Evolutionary conservation across 2,797 vertebrate species (phyloP).

Genomic region (Bradypodion ventrale): DNA sequence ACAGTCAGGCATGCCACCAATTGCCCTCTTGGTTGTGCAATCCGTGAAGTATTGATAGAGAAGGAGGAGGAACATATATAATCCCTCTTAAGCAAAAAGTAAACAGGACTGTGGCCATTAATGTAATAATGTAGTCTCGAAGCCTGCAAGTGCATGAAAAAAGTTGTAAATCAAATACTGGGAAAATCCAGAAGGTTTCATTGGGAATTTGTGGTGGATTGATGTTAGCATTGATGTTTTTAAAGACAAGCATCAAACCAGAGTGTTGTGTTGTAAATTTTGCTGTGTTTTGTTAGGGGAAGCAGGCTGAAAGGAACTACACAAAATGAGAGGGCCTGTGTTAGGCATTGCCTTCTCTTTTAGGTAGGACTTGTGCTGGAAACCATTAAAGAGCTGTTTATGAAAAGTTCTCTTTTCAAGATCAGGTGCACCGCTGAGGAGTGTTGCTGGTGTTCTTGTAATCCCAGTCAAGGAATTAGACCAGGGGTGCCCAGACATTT

Average conservation of each 20-base stretch:
- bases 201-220: neutral
- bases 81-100: too few species aligned
- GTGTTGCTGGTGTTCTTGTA: neutral
- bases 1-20: too few species aligned
- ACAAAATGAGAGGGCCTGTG: neutral
- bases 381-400: neutral
- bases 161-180: neutral
- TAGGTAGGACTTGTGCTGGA: neutral
- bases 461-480: neutral
- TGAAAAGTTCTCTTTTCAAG: neutral
- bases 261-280: neutral
- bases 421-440: neutral
- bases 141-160: neutral
- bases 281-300: neutral
- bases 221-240: neutral
- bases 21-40: too few species aligned
- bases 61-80: too few species aligned
- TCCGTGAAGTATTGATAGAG: too few species aligned
- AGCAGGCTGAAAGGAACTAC: neutral
- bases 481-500: too few species aligned
- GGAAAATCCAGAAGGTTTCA: neutral
- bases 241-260: neutral
- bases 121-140: neutral
- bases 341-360: too few species aligned
- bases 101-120: too few species aligned